phyloP scores from a whole-genome alignment of 2,797 vertebrate genomes.

The Psittacula echo region DNA sequence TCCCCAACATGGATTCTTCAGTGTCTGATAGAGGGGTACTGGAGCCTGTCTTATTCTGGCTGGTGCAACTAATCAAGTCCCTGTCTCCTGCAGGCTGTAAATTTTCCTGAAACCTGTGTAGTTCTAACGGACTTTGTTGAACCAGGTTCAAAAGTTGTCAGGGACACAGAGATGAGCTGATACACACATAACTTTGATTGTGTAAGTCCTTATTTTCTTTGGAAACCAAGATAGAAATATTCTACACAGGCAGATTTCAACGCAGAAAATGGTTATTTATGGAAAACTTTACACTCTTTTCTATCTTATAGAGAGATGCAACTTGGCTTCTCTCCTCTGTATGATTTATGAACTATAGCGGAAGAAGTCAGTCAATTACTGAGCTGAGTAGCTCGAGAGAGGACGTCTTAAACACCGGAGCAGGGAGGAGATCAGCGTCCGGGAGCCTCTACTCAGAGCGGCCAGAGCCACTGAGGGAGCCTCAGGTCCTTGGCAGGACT shows the following conservation, averaged over 20 bases:
- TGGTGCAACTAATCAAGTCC: not conserved
- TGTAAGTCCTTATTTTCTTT: constrained; percentile 28
- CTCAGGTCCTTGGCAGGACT: too few relatives aligned
- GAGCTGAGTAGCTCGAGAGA: too few relatives aligned
- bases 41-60: not conserved
- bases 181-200: not conserved
- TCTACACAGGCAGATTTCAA: not conserved
- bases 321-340: not conserved
- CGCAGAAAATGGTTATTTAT: constrained; percentile 39
- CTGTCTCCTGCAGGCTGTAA: not conserved
- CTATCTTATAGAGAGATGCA: not conserved
- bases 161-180: constrained; percentile 8
- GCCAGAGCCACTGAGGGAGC: too few relatives aligned
- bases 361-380: not conserved
- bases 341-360: not conserved
- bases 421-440: too few relatives aligned
- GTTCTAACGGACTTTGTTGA: constrained; percentile 22
- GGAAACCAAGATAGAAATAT: not conserved
- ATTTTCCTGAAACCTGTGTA: constrained; percentile 16
- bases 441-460: too few relatives aligned
- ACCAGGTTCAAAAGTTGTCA: constrained; percentile 39
- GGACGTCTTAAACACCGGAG: too few relatives aligned
- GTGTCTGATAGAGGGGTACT: not conserved
- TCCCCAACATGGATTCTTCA: not conserved
- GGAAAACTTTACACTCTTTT: constrained; percentile 15